Evolutionary conservation across 2,888 invertebrate genomes (phyloP).

Genomic region (Mamestra brassicae): DNA sequence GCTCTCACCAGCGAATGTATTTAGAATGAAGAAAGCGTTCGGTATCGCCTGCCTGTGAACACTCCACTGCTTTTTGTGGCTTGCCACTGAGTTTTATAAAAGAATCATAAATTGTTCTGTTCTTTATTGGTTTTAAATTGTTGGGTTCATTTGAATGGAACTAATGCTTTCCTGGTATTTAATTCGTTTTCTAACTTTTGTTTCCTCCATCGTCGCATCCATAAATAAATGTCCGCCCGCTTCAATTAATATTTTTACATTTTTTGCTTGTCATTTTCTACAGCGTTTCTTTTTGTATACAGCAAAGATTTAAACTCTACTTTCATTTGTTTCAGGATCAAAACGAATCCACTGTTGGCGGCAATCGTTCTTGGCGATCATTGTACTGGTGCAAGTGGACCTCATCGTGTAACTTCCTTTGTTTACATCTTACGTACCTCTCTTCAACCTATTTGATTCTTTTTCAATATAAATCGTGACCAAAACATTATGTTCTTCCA

Average conservation of each 20-base stretch:
- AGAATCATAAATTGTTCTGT: constrained; percentile 19
- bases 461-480: constrained; percentile 54
- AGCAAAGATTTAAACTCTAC: background rate
- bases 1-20: constrained; percentile 66
- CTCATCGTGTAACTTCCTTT: constrained; percentile 75
- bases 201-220: background rate
- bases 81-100: constrained; percentile 30
- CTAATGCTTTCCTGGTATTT: constrained; percentile 23
- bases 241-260: background rate
- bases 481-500: constrained; percentile 24
- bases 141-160: constrained; percentile 34
- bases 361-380: constrained; percentile 80
- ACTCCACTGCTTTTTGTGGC: constrained; percentile 56
- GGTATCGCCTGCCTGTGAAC: constrained; percentile 68
- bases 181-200: constrained; percentile 30
- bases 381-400: constrained; percentile 83
- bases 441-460: constrained; percentile 41
- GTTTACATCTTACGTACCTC: constrained; percentile 14
- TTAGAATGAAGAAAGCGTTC: constrained; percentile 63
- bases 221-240: background rate
- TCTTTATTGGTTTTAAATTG: constrained; percentile 35
- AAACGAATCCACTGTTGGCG: constrained; percentile 82
- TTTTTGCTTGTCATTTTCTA: no score
- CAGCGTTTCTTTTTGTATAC: background rate
- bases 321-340: constrained; percentile 83